phyloP scores from a whole-genome alignment of 2,797 vertebrate species.

The Enteromius afrohamiltoni region DNA sequence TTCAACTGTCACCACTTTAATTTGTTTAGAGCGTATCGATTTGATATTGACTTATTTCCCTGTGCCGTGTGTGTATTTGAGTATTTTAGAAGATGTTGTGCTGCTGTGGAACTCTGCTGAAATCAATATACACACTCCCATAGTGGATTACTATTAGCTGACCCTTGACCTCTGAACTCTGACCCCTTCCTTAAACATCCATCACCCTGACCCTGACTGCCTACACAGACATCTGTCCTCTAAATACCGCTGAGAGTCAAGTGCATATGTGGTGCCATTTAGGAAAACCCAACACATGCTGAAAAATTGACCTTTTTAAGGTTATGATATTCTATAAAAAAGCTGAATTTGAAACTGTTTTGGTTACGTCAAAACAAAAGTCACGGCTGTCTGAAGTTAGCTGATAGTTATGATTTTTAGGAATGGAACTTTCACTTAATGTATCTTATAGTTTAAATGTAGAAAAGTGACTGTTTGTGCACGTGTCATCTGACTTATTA shows the following conservation, averaged over 20 bases:
- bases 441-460: no score
- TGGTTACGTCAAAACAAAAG: no score
- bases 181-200: constrained; percentile 10
- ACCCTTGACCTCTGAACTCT: constrained; percentile 24
- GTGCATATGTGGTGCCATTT: neutral
- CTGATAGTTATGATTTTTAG: no score
- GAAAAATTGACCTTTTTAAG: no score
- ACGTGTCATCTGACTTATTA: neutral
- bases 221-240: constrained; percentile 5
- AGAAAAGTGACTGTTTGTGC: no score
- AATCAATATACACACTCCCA: constrained; percentile 5
- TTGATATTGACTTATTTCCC: constrained; percentile 7
- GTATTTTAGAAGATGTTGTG: neutral
- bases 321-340: no score
- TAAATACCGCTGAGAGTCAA: neutral
- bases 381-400: no score
- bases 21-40: neutral
- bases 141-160: constrained; percentile 13
- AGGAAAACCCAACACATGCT: no score
- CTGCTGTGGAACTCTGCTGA: constrained; percentile 10
- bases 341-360: no score
- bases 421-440: no score
- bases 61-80: neutral
- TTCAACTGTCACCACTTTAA: neutral
- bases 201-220: constrained; percentile 16